These are phyloP conservation scores for Glyptemys insculpta DNA, from an alignment of 2,797 vertebrate species.

Conservation along the genomic window DNA sequence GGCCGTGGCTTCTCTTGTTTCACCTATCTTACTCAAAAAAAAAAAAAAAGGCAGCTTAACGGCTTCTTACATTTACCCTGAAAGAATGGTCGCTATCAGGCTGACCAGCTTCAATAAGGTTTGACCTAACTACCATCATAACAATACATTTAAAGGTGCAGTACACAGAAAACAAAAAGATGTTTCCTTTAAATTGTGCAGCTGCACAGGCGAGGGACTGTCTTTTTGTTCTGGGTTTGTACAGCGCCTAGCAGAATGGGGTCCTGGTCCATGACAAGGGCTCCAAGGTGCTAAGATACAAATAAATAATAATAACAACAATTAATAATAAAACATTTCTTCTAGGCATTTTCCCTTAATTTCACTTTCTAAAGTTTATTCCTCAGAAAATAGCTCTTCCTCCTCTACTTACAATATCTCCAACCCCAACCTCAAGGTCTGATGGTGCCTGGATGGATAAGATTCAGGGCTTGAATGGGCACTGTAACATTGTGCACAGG, in stretches of 20 bases:
- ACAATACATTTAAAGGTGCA: not conserved
- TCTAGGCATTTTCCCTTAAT: not conserved
- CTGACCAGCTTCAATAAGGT: not conserved
- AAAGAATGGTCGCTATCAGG: not conserved
- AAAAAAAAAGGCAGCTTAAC: not conserved
- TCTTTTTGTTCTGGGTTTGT: not conserved
- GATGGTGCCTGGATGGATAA: not conserved
- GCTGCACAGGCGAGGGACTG: not conserved
- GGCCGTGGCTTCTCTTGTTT: not conserved
- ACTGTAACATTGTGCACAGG: not conserved
- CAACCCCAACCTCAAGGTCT: not conserved
- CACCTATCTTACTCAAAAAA: not conserved
- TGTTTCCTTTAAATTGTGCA: not conserved
- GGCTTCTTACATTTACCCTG: not conserved
- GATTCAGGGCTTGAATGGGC: not conserved
- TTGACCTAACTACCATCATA: not conserved
- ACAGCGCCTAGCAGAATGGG: not conserved
- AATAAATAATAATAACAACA: too few species aligned
- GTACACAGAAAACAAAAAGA: not conserved
- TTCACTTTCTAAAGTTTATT: constrained; percentile 4
- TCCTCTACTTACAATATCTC: not conserved
- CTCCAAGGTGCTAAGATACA: too few species aligned
- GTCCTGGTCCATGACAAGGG: not conserved
- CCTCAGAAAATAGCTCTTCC: not conserved
- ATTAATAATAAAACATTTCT: not conserved